A percentile compares a stretch with the other conserved stretches of the same genome.
These are phyloP conservation scores for Phortica okadai DNA, from an alignment of 2,888 invertebrate genomes.

Conservation along the genomic window DNA sequence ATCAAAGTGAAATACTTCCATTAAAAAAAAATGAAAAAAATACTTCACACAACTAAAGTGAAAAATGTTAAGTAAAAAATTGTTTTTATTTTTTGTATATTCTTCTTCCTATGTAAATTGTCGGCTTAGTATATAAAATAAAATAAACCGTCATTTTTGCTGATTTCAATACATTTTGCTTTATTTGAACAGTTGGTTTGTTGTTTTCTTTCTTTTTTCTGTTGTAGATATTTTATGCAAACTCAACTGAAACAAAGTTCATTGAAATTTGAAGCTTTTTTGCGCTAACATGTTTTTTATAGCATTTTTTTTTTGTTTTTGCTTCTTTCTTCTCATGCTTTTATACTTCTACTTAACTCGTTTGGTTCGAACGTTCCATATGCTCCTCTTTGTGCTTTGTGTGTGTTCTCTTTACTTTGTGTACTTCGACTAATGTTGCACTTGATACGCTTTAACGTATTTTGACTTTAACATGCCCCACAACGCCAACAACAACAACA, in stretches of 20 bases:
- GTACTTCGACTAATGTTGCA: background rate
- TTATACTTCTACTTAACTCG: too few relatives aligned
- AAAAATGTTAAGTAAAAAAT: too few relatives aligned
- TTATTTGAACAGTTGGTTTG: slow-evolving; percentile 7
- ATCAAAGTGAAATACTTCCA: too few relatives aligned
- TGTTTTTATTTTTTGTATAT: too few relatives aligned
- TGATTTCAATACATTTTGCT: background rate
- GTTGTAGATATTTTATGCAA: slow-evolving; percentile 9
- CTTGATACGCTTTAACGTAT: slow-evolving; percentile 4
- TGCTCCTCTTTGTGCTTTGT: background rate
- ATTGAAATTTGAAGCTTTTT: slow-evolving; percentile 24
- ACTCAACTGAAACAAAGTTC: slow-evolving; percentile 21
- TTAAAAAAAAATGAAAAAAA: too few relatives aligned
- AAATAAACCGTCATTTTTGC: background rate
- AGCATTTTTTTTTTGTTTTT: background rate
- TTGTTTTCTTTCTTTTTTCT: background rate
- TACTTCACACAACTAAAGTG: too few relatives aligned
- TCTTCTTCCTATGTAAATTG: too few relatives aligned
- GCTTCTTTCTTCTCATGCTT: background rate
- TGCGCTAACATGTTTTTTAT: background rate
- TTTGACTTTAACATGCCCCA: background rate
- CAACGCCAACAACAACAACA: background rate
- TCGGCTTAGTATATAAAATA: too few relatives aligned
- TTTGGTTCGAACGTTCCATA: background rate
- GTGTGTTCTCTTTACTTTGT: background rate